These are phyloP conservation scores for Cheilosia vulpina DNA, from an alignment of 2,888 invertebrate species.

Conservation along the genomic window DNA sequence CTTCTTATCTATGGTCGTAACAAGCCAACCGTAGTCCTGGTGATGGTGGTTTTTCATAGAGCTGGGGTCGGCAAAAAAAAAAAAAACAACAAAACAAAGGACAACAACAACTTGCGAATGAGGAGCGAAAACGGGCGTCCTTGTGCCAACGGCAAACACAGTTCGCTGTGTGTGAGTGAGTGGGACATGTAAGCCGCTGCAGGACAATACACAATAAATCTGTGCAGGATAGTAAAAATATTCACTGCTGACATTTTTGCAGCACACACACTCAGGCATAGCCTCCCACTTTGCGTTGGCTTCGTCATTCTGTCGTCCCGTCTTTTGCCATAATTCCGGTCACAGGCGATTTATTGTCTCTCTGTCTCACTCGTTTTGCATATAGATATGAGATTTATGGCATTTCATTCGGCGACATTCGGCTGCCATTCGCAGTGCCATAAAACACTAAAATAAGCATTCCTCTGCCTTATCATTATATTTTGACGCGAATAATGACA, in stretches of 20 bases:
- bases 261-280: background rate
- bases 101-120: conserved; percentile 51
- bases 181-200: background rate
- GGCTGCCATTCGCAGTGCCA: conserved; percentile 48
- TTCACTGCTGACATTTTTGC: conserved; percentile 61
- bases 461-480: conserved; percentile 1
- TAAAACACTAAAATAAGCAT: conserved; percentile 44
- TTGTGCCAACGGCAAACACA: background rate
- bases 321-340: conserved; percentile 63
- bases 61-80: background rate
- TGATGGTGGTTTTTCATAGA: background rate
- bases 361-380: conserved; percentile 28
- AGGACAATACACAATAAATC: conserved; percentile 66
- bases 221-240: conserved; percentile 60
- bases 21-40: conserved; percentile 42
- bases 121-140: conserved; percentile 27
- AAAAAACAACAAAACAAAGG: conserved; percentile 22
- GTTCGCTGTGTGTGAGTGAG: background rate
- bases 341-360: conserved; percentile 63
- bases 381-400: conserved; percentile 64
- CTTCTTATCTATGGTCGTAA: conserved; percentile 67
- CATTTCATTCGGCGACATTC: conserved; percentile 55
- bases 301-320: conserved; percentile 20
- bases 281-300: background rate
- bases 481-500: conserved; percentile 54